Percentiles rank a stretch among this genome's conserved stretches.
These are phyloP conservation scores for Pimpla rufipes DNA, from an alignment of 2,888 invertebrate genomes.

Conservation along the genomic window DNA sequence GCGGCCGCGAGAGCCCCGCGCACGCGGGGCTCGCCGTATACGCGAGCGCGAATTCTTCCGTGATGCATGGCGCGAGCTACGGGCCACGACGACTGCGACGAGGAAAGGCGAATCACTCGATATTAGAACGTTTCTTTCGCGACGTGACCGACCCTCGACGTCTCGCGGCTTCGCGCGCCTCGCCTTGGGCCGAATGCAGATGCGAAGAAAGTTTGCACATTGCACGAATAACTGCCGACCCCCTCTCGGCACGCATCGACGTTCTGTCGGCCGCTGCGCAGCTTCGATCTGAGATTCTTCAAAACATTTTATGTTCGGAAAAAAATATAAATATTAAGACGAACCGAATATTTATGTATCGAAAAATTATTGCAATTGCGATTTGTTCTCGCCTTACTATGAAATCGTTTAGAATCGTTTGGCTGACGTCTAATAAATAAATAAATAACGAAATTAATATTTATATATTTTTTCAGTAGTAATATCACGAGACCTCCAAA, in stretches of 20 bases:
- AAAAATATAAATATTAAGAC: too few relatives aligned
- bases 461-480: too few relatives aligned
- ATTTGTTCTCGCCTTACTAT: too few relatives aligned
- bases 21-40: conserved; percentile 5
- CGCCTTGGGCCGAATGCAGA: conserved; percentile 25
- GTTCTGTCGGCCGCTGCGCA: background rate
- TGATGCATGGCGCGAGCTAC: conserved; percentile 67
- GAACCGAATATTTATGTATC: background rate
- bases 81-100: conserved; percentile 53
- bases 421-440: too few relatives aligned
- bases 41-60: conserved; percentile 68
- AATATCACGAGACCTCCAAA: too few relatives aligned
- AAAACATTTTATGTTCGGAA: background rate
- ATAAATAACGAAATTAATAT: too few relatives aligned
- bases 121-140: conserved; percentile 65
- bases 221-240: background rate
- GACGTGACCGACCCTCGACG: conserved; percentile 10
- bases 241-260: background rate
- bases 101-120: conserved; percentile 63
- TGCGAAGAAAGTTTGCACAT: conserved; percentile 4
- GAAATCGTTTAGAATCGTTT: too few relatives aligned
- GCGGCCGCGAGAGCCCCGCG: conserved; percentile 54
- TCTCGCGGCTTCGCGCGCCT: conserved; percentile 11
- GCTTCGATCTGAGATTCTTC: background rate
- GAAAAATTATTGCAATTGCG: conserved; percentile 12